Evolutionary conservation across 2,888 invertebrate genomes (phyloP).

Genomic region (Ptychoptera contaminata): DNA sequence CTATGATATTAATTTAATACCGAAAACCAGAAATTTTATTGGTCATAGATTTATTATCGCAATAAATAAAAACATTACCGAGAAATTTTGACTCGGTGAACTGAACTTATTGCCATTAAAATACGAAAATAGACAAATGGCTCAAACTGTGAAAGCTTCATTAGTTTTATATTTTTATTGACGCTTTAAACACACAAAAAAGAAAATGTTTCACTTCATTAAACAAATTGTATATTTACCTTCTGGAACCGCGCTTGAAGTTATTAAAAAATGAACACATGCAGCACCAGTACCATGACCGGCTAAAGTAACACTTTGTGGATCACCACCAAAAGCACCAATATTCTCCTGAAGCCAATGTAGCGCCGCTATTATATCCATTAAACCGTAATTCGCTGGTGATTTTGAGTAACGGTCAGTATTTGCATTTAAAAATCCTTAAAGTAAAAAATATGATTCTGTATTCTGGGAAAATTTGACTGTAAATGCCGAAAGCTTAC

Average conservation of each 20-base stretch:
- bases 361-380: conserved; percentile 91
- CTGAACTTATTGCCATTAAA: no score
- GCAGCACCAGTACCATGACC: conserved; percentile 95
- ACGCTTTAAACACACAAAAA: not conserved
- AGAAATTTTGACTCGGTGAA: no score
- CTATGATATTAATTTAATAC: no score
- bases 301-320: conserved; percentile 80
- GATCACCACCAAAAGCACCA: conserved; percentile 86
- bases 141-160: no score
- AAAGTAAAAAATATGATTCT: conserved; percentile 16
- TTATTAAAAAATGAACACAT: conserved; percentile 85
- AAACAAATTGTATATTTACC: conserved; percentile 39
- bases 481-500: conserved; percentile 35
- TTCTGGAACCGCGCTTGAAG: conserved; percentile 85
- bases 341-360: conserved; percentile 96
- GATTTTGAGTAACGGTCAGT: conserved; percentile 72
- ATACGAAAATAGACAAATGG: no score
- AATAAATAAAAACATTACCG: no score
- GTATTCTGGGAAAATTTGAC: not conserved
- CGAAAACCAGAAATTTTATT: no score
- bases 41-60: no score
- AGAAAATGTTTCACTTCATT: not conserved
- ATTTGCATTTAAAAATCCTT: conserved; percentile 81
- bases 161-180: no score
- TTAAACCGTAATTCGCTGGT: conserved; percentile 92